Conservation (phyloP, 2,113 vertebrate species). For the Pseudonaja textilis region DNA sequence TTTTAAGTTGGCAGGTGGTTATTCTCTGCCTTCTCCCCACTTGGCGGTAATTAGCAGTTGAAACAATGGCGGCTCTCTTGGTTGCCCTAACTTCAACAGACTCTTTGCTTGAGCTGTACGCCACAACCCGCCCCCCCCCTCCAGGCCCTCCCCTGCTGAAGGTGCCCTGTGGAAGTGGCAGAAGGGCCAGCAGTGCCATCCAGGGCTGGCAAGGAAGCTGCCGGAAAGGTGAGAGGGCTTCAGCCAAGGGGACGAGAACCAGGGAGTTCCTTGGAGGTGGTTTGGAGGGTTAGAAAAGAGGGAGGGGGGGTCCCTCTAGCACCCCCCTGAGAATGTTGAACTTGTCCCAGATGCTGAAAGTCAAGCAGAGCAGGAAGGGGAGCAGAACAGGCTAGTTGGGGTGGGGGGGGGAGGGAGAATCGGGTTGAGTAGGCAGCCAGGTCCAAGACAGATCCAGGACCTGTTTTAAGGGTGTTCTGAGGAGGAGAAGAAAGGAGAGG, state of each 20-base stretch:
- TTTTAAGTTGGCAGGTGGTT: conserved; percentile 45
- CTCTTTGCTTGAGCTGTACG: neutral
- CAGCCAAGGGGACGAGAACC: neutral
- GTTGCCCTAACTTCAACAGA: no score
- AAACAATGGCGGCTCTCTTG: conserved; percentile 5
- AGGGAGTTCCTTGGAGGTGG: neutral
- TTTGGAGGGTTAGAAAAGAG: neutral
- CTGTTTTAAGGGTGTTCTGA: neutral
- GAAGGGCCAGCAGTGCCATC: neutral
- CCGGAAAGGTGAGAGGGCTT: neutral
- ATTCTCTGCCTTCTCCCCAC: conserved; percentile 66
- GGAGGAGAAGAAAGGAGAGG: neutral
- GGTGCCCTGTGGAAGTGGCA: neutral
- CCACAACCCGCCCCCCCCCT: neutral
- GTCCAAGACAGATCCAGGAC: neutral
- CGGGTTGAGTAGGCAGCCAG: neutral
- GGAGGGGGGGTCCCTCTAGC: neutral
- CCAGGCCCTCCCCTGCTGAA: neutral
- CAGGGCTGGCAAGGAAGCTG: neutral
- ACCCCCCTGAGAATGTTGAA: neutral
- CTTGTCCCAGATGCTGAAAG: neutral
- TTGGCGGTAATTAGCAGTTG: conserved; percentile 30
- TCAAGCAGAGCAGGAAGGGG: neutral
- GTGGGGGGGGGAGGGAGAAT: neutral
- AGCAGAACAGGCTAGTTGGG: neutral